A percentile compares a stretch with the other conserved stretches of the same genome.
These are phyloP conservation scores for Paratrypauchen microcephalus DNA, from an alignment of 2,797 vertebrate genomes.

Conservation along the genomic window DNA sequence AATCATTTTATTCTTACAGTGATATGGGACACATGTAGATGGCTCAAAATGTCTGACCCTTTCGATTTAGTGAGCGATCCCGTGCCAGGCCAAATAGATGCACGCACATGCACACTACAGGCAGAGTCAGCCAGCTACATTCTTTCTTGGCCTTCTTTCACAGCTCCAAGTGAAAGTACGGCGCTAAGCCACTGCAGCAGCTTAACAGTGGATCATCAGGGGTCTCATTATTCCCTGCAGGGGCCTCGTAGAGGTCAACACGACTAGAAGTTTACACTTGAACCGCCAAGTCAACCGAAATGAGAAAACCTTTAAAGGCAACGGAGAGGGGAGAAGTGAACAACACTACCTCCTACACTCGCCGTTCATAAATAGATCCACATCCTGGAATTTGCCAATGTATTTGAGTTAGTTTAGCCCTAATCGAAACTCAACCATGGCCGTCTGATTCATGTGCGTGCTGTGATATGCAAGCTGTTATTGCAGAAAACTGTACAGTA, in stretches of 20 bases:
- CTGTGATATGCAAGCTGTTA: slow-evolving; percentile 73
- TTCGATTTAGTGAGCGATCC: slow-evolving; percentile 21
- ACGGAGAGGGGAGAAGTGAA: slow-evolving; percentile 61
- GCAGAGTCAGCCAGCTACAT: slow-evolving; percentile 38
- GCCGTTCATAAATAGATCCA: slow-evolving; percentile 72
- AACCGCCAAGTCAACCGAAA: slow-evolving; percentile 72
- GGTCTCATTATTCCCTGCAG: slow-evolving; percentile 66
- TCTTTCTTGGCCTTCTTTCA: slow-evolving; percentile 53
- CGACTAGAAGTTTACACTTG: slow-evolving; percentile 72
- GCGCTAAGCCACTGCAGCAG: slow-evolving; percentile 62
- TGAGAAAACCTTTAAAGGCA: slow-evolving; percentile 66
- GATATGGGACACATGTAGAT: slow-evolving; percentile 27
- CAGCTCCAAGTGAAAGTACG: slow-evolving; percentile 48
- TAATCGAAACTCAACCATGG: slow-evolving; percentile 69
- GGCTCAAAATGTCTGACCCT: slow-evolving; percentile 39
- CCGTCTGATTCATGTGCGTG: slow-evolving; percentile 74
- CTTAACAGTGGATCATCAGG: slow-evolving; percentile 66
- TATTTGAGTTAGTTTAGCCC: slow-evolving; percentile 68
- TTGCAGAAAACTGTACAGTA: slow-evolving; percentile 58
- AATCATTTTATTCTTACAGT: slow-evolving; percentile 32
- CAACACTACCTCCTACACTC: slow-evolving; percentile 75
- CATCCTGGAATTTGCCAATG: slow-evolving; percentile 57
- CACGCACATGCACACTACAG: slow-evolving; percentile 18
- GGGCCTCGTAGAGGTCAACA: slow-evolving; percentile 63
- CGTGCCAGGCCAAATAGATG: slow-evolving; percentile 17